These are phyloP conservation scores for Anolis sagrei DNA, from an alignment of 2,113 vertebrate genomes.

Conservation along the genomic window DNA sequence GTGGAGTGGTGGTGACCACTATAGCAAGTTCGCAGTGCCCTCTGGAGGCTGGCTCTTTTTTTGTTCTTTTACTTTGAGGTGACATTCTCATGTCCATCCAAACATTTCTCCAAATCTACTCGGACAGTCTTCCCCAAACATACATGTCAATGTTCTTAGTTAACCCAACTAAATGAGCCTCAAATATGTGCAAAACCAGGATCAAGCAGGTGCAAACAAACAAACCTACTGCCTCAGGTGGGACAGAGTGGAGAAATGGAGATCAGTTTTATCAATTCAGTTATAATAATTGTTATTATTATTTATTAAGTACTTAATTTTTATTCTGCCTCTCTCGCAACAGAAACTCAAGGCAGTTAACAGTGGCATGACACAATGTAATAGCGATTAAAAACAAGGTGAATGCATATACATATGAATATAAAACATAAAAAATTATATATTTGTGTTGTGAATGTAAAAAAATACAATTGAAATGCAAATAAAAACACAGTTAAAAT, in stretches of 20 bases:
- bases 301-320: no score
- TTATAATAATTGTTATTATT: no score
- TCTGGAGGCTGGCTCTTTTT: constrained; percentile 52
- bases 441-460: no score
- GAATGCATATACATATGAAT: no score
- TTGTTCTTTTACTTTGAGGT: fast-evolving
- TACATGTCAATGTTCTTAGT: not conserved
- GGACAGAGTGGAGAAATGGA: not conserved
- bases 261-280: not conserved
- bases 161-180: not conserved
- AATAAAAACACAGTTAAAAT: no score
- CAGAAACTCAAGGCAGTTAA: no score
- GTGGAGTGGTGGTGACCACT: not conserved
- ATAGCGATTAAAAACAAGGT: no score
- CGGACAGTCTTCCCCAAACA: not conserved
- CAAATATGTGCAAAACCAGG: not conserved
- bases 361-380: no score
- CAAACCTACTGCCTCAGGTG: not conserved
- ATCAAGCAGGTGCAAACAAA: not conserved
- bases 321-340: no score
- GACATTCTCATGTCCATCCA: not conserved
- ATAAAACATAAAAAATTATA: no score
- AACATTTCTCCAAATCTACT: not conserved
- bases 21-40: constrained; percentile 67
- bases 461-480: no score